A percentile compares a stretch with the other conserved stretches of the same genome.
phyloP scores from a whole-genome alignment of 2,888 invertebrate genomes.

The Luperina testacea region DNA sequence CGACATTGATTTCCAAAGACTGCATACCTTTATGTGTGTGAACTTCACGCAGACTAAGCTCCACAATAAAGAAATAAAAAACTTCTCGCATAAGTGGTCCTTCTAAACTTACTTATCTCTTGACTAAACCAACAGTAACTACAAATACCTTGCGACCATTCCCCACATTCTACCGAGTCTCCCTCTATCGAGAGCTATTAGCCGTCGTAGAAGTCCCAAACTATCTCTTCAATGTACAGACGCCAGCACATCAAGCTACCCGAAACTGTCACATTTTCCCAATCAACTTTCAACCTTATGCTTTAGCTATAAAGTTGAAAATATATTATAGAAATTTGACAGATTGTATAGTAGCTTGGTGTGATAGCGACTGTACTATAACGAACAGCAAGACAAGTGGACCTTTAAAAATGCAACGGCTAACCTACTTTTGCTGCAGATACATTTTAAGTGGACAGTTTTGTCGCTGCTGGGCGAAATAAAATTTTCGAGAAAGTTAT shows the following conservation, averaged over 20 bases:
- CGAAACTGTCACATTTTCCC: no score
- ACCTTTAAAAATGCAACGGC: slow-evolving; percentile 55
- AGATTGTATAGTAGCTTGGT: no score
- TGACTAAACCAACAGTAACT: slow-evolving; percentile 21
- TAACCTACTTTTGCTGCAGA: slow-evolving; percentile 32
- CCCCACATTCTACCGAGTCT: slow-evolving; percentile 50
- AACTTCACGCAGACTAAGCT: no score
- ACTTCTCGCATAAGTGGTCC: not conserved
- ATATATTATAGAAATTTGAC: no score
- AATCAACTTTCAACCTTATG: no score
- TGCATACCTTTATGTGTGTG: not conserved
- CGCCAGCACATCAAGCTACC: no score
- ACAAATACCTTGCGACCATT: slow-evolving; percentile 56
- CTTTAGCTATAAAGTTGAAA: no score
- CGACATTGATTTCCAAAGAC: not conserved
- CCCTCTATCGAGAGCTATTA: slow-evolving; percentile 59
- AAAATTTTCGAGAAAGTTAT: slow-evolving; percentile 29
- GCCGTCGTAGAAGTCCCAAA: slow-evolving; percentile 33
- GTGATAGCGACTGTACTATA: not conserved
- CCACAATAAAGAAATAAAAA: no score
- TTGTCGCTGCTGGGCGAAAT: slow-evolving; percentile 4
- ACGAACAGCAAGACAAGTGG: not conserved
- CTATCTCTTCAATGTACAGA: slow-evolving; percentile 16
- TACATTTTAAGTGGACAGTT: slow-evolving; percentile 14
- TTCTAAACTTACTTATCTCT: slow-evolving; percentile 10